These are phyloP conservation scores for Polyergus mexicanus DNA, from an alignment of 1,140 invertebrate species.

Conservation along the genomic window DNA sequence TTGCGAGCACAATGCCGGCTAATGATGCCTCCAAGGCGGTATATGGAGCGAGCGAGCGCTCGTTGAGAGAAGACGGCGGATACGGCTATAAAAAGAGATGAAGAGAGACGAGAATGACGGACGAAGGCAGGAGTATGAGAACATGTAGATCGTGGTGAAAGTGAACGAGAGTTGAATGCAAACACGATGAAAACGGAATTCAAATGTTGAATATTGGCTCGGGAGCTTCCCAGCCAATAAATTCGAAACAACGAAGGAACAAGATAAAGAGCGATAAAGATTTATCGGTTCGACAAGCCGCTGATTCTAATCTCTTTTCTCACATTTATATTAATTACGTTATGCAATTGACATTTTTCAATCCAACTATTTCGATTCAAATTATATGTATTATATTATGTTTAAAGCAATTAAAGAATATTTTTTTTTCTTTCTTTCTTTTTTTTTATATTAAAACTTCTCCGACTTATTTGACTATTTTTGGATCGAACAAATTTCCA, in stretches of 20 bases:
- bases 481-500: background rate
- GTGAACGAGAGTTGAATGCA: conserved; percentile 40
- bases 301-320: conserved; percentile 14
- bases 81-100: conserved; percentile 62
- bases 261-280: conserved; percentile 15
- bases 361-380: background rate
- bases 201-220: background rate
- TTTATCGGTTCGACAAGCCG: background rate
- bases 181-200: conserved; percentile 31
- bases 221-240: background rate
- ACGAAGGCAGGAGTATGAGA: conserved; percentile 8
- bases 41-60: conserved; percentile 65
- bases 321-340: background rate
- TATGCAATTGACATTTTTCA: background rate
- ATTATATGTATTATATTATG: background rate
- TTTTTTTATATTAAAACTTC: background rate
- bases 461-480: background rate
- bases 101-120: conserved; percentile 9
- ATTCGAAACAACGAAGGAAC: conserved; percentile 7
- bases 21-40: conserved; percentile 81
- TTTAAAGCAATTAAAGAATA: background rate
- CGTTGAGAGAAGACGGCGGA: conserved; percentile 35
- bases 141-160: conserved; percentile 45
- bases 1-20: conserved; percentile 81
- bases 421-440: background rate